These are phyloP conservation scores for Peromyscus nudipes DNA, from an alignment of 2,797 vertebrate species.

Conservation along the genomic window DNA sequence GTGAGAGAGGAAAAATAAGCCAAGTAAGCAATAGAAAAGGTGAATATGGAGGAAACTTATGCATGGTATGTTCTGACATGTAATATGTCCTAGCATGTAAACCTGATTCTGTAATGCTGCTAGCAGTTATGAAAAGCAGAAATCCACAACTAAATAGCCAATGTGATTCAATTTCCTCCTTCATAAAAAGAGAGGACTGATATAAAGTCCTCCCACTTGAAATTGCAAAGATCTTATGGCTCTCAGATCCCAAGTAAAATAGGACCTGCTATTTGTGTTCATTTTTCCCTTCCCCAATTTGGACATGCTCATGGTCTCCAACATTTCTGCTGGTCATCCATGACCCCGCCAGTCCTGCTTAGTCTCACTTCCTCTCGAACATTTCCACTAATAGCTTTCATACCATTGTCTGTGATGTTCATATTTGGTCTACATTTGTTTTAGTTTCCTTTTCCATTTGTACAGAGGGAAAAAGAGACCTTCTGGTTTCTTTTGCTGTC, in stretches of 20 bases:
- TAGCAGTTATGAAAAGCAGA: slow-evolving; percentile 57
- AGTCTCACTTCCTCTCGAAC: neutral
- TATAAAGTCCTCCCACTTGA: slow-evolving; percentile 45
- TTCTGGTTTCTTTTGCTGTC: neutral
- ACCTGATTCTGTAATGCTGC: slow-evolving; percentile 22
- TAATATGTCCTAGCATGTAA: neutral
- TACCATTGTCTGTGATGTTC: slow-evolving; percentile 25
- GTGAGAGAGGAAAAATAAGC: neutral
- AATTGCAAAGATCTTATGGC: slow-evolving; percentile 54
- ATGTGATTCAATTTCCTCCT: slow-evolving; percentile 69
- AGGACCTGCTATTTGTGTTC: neutral
- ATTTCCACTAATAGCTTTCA: neutral
- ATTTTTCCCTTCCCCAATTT: neutral
- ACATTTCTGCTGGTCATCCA: too few species aligned
- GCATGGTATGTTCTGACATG: neutral
- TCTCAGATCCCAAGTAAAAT: slow-evolving; percentile 53
- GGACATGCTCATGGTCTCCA: neutral
- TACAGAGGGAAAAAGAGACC: neutral
- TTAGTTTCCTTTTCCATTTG: neutral
- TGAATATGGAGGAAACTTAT: neutral
- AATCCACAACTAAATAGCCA: slow-evolving; percentile 41
- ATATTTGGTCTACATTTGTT: neutral
- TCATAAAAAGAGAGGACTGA: slow-evolving; percentile 66
- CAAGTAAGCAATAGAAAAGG: neutral
- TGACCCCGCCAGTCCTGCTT: neutral